A percentile compares a stretch with the other conserved stretches of the same genome.
phyloP scores from a whole-genome alignment of 2,797 vertebrate genomes.

The Botia kubotai region DNA sequence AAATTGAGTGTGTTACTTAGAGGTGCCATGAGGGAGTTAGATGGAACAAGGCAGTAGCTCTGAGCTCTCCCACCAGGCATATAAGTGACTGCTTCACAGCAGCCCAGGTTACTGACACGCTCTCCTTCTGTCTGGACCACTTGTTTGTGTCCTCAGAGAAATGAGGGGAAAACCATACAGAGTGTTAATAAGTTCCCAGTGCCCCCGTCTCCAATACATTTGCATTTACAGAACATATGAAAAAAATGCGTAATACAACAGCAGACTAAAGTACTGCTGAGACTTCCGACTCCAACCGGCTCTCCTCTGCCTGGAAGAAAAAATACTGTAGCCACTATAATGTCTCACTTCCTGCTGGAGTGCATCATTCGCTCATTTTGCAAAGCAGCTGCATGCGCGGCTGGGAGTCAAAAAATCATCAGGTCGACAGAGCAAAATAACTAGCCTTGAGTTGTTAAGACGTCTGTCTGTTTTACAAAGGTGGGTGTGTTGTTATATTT shows the following conservation, averaged over 20 bases:
- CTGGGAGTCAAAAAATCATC: conserved; percentile 48
- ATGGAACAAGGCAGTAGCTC: conserved; percentile 50
- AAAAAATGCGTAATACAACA: conserved; percentile 32
- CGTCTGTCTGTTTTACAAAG: background rate
- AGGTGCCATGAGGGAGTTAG: conserved; percentile 48
- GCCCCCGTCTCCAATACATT: conserved; percentile 57
- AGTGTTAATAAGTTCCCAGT: conserved; percentile 41
- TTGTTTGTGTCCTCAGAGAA: conserved; percentile 53
- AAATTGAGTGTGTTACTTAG: conserved; percentile 59
- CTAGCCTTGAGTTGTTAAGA: no score
- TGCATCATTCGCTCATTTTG: conserved; percentile 42
- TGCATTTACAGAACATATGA: conserved; percentile 55
- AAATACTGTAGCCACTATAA: conserved; percentile 45
- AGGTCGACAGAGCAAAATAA: conserved; percentile 11
- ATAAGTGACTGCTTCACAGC: conserved; percentile 61
- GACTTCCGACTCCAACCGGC: conserved; percentile 48
- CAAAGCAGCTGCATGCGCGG: conserved; percentile 50
- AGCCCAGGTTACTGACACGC: conserved; percentile 59
- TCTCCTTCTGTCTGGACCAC: conserved; percentile 56
- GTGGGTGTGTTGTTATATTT: no score
- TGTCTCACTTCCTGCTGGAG: conserved; percentile 49
- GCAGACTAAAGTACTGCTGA: conserved; percentile 48
- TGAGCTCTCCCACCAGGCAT: conserved; percentile 61
- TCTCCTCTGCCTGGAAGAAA: conserved; percentile 55
- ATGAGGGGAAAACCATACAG: conserved; percentile 3